Percentiles rank a stretch among this genome's conserved stretches.
Evolutionary conservation across 2,888 invertebrate species (phyloP).

Genomic region (Apamea anceps): DNA sequence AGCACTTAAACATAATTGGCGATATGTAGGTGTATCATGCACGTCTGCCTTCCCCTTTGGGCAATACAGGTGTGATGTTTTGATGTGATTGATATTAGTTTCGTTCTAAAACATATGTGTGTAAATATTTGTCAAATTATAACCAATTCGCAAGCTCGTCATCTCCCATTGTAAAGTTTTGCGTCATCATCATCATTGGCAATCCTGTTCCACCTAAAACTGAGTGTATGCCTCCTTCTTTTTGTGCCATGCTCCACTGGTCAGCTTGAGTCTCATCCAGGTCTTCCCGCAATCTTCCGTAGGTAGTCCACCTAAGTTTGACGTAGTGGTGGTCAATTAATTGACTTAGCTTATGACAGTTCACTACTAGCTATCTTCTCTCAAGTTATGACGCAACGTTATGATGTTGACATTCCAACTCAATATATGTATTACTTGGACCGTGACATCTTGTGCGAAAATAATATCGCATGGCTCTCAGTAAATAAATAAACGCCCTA

Average conservation of each 20-base stretch:
- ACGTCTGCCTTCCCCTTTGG: background rate
- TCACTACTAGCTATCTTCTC: background rate
- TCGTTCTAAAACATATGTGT: background rate
- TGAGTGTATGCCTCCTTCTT: background rate
- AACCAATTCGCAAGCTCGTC: background rate
- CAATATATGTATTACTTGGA: slow-evolving; percentile 20
- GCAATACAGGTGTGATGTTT: too few species aligned
- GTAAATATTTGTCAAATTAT: background rate
- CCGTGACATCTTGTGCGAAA: background rate
- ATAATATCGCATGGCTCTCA: background rate
- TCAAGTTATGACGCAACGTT: background rate
- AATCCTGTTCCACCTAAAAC: background rate
- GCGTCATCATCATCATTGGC: background rate
- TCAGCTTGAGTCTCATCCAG: background rate
- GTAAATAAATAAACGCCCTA: slow-evolving; percentile 16
- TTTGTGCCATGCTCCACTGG: background rate
- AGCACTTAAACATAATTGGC: too few species aligned
- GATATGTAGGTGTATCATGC: too few species aligned
- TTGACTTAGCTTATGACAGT: background rate
- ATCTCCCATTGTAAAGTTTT: background rate
- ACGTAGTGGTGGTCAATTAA: background rate
- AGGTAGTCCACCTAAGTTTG: background rate
- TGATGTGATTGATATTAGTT: background rate
- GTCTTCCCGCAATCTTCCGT: background rate
- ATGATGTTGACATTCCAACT: slow-evolving; percentile 6